These are phyloP conservation scores for Poecilia latipinna DNA, from an alignment of 2,113 vertebrate genomes.

Conservation along the genomic window DNA sequence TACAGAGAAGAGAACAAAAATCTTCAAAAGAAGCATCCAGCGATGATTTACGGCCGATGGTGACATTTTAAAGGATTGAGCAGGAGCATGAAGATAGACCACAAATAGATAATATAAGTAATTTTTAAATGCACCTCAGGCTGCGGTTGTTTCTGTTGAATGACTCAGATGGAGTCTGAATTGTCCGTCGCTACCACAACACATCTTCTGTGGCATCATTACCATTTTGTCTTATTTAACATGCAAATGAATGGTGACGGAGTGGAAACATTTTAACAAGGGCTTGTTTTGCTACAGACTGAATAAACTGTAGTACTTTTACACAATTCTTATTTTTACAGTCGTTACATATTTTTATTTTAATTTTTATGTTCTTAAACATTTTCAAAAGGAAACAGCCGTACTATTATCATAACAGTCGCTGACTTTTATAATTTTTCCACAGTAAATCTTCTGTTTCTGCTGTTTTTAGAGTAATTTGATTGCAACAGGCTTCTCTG, in stretches of 20 bases:
- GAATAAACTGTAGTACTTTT: background rate
- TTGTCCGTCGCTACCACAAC: background rate
- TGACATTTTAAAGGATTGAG: constrained; percentile 6
- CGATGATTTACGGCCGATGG: background rate
- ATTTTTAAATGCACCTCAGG: background rate
- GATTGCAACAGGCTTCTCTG: no score
- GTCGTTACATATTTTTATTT: background rate
- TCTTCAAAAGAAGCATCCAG: background rate
- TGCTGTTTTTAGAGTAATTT: no score
- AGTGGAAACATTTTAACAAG: background rate
- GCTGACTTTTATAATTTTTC: no score
- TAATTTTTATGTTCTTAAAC: background rate
- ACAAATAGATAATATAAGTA: background rate
- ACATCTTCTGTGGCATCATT: background rate
- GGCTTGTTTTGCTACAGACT: background rate
- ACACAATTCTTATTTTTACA: background rate
- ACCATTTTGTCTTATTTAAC: constrained; percentile 30
- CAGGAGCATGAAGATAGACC: background rate
- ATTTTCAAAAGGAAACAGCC: no score
- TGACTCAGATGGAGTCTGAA: background rate
- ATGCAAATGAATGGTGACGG: constrained; percentile 42
- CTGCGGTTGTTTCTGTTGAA: background rate
- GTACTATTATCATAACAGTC: no score
- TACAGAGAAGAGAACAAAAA: constrained; percentile 4
- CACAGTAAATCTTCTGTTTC: no score